These are phyloP conservation scores for Quadriops clusia DNA, from an alignment of 2,888 invertebrate species.

Conservation along the genomic window DNA sequence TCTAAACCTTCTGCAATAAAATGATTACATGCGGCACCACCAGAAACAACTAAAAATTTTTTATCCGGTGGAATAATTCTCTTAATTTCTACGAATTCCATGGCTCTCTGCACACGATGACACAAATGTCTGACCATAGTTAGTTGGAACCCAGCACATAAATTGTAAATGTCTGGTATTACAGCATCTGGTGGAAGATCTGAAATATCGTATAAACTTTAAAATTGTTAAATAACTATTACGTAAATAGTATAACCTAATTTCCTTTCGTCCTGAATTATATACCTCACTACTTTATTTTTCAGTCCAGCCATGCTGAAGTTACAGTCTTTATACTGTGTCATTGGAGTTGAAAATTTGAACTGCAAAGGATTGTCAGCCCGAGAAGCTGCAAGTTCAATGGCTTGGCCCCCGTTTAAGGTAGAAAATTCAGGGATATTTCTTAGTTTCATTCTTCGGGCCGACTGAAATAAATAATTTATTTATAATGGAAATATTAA, in stretches of 20 bases:
- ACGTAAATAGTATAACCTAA: background rate
- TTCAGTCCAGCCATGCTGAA: slow-evolving; percentile 85
- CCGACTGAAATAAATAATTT: slow-evolving; percentile 40
- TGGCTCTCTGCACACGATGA: slow-evolving; percentile 70
- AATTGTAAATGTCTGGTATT: slow-evolving; percentile 62
- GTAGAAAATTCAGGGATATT: slow-evolving; percentile 62
- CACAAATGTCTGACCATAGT: slow-evolving; percentile 66
- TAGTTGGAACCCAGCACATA: slow-evolving; percentile 78
- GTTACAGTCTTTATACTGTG: slow-evolving; percentile 62
- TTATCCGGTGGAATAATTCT: slow-evolving; percentile 48
- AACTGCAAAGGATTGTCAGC: slow-evolving; percentile 53
- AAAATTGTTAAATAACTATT: slow-evolving; percentile 3
- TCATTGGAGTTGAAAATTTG: slow-evolving; percentile 53
- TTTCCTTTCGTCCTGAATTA: slow-evolving; percentile 15
- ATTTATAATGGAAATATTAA: slow-evolving; percentile 5
- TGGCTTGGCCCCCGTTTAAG: slow-evolving; percentile 72
- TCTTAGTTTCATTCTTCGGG: slow-evolving; percentile 70
- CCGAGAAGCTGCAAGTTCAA: slow-evolving; percentile 66
- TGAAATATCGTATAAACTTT: slow-evolving; percentile 22
- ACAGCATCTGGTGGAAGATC: slow-evolving; percentile 53
- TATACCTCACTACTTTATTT: slow-evolving; percentile 40
- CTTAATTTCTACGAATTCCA: slow-evolving; percentile 54
- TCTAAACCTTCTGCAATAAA: slow-evolving; percentile 61
- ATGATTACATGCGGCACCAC: slow-evolving; percentile 92
- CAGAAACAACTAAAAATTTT: slow-evolving; percentile 69